A percentile compares a stretch with the other conserved stretches of the same genome.
These are phyloP conservation scores for Ecdyonurus torrentis DNA, from an alignment of 2,888 invertebrate species.

Conservation along the genomic window DNA sequence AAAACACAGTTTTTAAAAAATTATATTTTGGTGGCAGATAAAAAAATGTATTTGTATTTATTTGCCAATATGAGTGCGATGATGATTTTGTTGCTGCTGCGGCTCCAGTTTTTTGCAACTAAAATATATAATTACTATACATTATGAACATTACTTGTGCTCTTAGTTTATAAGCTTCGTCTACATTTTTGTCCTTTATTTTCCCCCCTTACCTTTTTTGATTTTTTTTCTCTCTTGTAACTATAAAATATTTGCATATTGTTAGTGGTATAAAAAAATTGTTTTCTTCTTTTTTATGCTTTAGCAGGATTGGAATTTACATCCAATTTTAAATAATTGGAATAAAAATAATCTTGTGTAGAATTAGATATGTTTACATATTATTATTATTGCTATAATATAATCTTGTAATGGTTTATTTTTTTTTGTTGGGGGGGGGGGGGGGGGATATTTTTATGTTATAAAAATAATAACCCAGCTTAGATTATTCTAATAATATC, in stretches of 20 bases:
- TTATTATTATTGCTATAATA: too few species aligned
- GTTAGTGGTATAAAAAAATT: background rate
- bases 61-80: background rate
- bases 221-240: background rate
- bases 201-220: background rate
- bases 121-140: background rate
- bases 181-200: background rate
- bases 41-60: too few species aligned
- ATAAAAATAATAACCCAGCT: background rate
- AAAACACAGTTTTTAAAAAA: too few species aligned
- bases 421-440: too few species aligned
- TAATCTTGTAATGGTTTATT: background rate
- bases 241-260: background rate
- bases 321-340: background rate
- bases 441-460: background rate
- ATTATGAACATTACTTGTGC: background rate
- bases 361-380: background rate
- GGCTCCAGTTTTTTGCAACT: background rate
- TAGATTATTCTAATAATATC: background rate
- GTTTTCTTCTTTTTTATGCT: background rate
- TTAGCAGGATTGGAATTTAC: background rate
- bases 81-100: background rate
- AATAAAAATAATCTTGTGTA: background rate
- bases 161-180: background rate
- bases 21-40: too few species aligned